These are phyloP conservation scores for Dorcus parallelipipedus DNA, from an alignment of 2,888 invertebrate species.

Conservation along the genomic window DNA sequence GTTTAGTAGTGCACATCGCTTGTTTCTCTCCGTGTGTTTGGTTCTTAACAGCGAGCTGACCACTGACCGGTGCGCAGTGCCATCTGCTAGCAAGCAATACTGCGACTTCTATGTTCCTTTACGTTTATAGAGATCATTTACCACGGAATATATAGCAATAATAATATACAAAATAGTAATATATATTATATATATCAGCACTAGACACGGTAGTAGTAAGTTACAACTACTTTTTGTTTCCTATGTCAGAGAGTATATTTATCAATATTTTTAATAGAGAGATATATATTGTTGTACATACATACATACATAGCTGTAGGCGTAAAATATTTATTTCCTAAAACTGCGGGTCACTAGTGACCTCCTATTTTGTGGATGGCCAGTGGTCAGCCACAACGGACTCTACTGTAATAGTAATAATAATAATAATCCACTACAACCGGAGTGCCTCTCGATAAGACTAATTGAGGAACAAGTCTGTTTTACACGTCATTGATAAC, in stretches of 20 bases:
- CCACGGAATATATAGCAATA: slow-evolving; percentile 48
- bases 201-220: slow-evolving; percentile 53
- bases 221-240: slow-evolving; percentile 62
- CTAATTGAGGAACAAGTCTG: slow-evolving; percentile 32
- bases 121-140: slow-evolving; percentile 35
- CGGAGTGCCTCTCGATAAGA: slow-evolving; percentile 38
- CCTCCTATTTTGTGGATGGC: slow-evolving; percentile 14
- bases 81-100: slow-evolving; percentile 34
- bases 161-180: slow-evolving; percentile 34
- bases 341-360: slow-evolving; percentile 1
- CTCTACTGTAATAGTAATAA: neutral
- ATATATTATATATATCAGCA: slow-evolving; percentile 41
- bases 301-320: slow-evolving; percentile 7
- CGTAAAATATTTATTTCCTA: slow-evolving; percentile 14
- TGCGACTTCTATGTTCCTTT: slow-evolving; percentile 43
- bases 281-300: slow-evolving; percentile 50
- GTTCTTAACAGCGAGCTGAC: slow-evolving; percentile 26
- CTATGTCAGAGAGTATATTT: slow-evolving; percentile 62
- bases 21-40: slow-evolving; percentile 22
- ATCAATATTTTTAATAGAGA: slow-evolving; percentile 53
- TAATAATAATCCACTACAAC: slow-evolving; percentile 27
- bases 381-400: slow-evolving; percentile 27
- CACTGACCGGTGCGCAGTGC: slow-evolving; percentile 38
- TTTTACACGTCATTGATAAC: slow-evolving; percentile 21
- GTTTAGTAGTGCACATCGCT: slow-evolving; percentile 22